phyloP scores from a whole-genome alignment of 2,888 invertebrate genomes.

The Phlogophora meticulosa region DNA sequence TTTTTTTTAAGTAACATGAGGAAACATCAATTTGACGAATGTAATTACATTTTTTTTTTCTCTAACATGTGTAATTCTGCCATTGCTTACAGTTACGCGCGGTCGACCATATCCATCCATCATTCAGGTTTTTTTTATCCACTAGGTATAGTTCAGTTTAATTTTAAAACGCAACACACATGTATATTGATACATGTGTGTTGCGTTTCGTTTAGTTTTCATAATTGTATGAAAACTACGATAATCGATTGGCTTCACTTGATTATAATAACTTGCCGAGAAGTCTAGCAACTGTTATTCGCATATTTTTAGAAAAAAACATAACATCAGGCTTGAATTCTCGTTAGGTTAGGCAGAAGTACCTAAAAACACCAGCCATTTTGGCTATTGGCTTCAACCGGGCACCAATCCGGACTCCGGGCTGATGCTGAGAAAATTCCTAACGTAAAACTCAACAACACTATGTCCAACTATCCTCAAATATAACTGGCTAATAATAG shows the following conservation, averaged over 20 bases:
- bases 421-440: too few relatives aligned
- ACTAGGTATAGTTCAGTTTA: background rate
- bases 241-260: conserved; percentile 48
- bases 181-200: too few relatives aligned
- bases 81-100: background rate
- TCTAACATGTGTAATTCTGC: background rate
- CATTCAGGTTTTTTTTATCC: background rate
- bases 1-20: too few relatives aligned
- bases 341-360: too few relatives aligned
- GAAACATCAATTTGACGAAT: background rate
- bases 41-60: background rate
- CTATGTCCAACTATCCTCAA: too few relatives aligned
- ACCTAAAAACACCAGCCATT: too few relatives aligned
- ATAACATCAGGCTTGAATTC: too few relatives aligned
- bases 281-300: conserved; percentile 25
- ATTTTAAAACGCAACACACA: conserved; percentile 7
- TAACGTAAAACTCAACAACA: too few relatives aligned
- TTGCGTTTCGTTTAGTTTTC: too few relatives aligned
- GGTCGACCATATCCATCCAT: background rate
- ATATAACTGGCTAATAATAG: too few relatives aligned
- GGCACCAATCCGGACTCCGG: too few relatives aligned
- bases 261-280: conserved; percentile 39
- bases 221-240: conserved; percentile 8
- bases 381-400: too few relatives aligned
- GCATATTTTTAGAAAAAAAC: conserved; percentile 16